Base-by-base conservation (phyloP, 2,888 invertebrate genomes). In the Cheilosia pagana region DNA sequence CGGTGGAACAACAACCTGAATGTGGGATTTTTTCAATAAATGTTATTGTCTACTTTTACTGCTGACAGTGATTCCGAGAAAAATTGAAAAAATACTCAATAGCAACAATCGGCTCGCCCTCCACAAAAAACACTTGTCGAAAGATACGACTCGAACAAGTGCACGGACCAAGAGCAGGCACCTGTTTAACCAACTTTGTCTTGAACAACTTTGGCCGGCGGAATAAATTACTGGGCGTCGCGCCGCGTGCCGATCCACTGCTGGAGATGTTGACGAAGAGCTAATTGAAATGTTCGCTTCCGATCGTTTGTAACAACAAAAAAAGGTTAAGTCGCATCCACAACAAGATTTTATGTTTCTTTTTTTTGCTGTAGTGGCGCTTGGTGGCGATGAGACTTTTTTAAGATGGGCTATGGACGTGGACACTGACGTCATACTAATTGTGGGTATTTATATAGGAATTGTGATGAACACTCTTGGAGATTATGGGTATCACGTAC, bases 201-300 rank as follows among this genome's bases (percentile, higher is more conserved):
- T 23, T 10, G 21, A 21, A 23, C 16, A 48, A 21, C 50, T 50
- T 50, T 3, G 21, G 21, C 23, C 14, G 50, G 45, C 21, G 39
- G 70, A 70, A 70, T 70, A 70, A 59, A 70, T 70, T 70, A 70
- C 28, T 5, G 8, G 43, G 28, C 55, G 53, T n/a, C 67, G 52
- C 43, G 25, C 43, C 55, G 21, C 23, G 23, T 23, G 50, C 25
- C 70, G 59, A 50, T 50, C 39, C 23, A 19, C 4, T 31, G 35
- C 35, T 14, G 43, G 35, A 19, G 45, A 45, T 31, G 68, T 16
- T n/a, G 63, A 41, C 5, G 35, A 19, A 59, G 19, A 45, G 55
- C 63, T 63, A 74, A 74, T 63, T 74, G 74, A 74, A 45, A 55
- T 74, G 74, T 74, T 74, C 19, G 63, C 74, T 63, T 63, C 74